phyloP scores from a whole-genome alignment of 1,140 invertebrate species.

The Drosophila quadrilineata region DNA sequence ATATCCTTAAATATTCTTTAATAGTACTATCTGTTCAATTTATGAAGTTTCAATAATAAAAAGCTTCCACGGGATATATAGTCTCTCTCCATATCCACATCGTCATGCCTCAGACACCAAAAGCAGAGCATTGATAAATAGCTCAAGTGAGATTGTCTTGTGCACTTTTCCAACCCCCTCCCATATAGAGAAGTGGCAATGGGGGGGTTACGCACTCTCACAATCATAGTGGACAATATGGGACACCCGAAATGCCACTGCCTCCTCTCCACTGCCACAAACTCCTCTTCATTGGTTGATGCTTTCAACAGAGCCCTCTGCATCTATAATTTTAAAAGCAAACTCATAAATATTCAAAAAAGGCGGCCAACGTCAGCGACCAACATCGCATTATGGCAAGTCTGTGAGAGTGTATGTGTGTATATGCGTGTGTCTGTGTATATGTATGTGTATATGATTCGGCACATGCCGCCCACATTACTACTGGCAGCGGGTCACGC shows the following conservation, averaged over 20 bases:
- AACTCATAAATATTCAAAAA: constrained; percentile 80
- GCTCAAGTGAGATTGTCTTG: constrained; percentile 46
- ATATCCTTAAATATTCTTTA: constrained; percentile 11
- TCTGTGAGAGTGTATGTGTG: constrained; percentile 22
- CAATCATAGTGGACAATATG: constrained; percentile 40
- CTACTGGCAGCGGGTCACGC: constrained; percentile 42
- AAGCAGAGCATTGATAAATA: constrained; percentile 49
- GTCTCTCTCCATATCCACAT: constrained; percentile 15
- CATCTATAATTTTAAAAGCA: constrained; percentile 78
- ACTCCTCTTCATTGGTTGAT: neutral
- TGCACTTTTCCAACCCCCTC: constrained; percentile 21
- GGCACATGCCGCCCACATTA: constrained; percentile 40
- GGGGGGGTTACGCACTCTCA: constrained; percentile 33
- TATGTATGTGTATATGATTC: constrained; percentile 48
- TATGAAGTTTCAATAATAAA: constrained; percentile 32
- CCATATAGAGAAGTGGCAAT: neutral
- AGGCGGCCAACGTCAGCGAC: constrained; percentile 46
- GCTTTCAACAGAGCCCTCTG: constrained; percentile 42
- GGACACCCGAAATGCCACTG: neutral
- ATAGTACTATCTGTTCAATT: constrained; percentile 28
- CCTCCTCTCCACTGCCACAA: neutral
- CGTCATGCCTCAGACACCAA: constrained; percentile 26
- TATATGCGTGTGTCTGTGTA: constrained; percentile 25
- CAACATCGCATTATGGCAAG: constrained; percentile 37
- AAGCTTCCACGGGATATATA: too few relatives aligned